A percentile compares a stretch with the other conserved stretches of the same genome.
Evolutionary conservation across 2,797 vertebrate species (phyloP).

Genomic region (Hemitrygon akajei): DNA sequence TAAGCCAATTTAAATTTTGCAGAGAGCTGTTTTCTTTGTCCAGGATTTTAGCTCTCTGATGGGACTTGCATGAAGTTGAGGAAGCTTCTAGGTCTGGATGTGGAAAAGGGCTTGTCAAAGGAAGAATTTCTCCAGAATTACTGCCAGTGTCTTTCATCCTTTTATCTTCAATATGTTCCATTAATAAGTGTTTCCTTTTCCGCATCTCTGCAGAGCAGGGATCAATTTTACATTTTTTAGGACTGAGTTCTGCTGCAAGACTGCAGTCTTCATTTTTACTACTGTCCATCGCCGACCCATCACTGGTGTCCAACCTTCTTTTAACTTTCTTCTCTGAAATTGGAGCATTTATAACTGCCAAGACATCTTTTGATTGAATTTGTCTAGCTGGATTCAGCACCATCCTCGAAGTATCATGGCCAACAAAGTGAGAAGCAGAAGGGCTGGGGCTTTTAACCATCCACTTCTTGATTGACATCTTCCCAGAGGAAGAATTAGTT

Average conservation of each 20-base stretch:
- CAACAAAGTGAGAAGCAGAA: not conserved
- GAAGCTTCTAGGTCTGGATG: slow-evolving; percentile 41
- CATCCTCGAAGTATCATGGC: slow-evolving; percentile 51
- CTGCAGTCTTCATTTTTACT: slow-evolving; percentile 47
- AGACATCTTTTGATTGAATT: slow-evolving; percentile 46
- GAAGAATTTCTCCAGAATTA: slow-evolving; percentile 43
- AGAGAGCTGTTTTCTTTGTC: slow-evolving; percentile 84
- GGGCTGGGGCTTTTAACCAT: slow-evolving; percentile 58
- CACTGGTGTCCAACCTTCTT: slow-evolving; percentile 75
- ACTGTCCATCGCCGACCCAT: slow-evolving; percentile 46
- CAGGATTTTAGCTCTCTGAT: slow-evolving; percentile 44
- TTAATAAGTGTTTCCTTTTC: slow-evolving; percentile 38
- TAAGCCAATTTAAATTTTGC: slow-evolving; percentile 72
- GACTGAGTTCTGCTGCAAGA: not conserved
- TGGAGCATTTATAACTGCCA: slow-evolving; percentile 42
- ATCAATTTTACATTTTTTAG: slow-evolving; percentile 49
- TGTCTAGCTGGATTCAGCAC: slow-evolving; percentile 65
- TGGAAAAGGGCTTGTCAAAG: slow-evolving; percentile 41
- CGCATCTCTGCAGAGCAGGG: slow-evolving; percentile 51
- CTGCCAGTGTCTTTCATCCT: not conserved
- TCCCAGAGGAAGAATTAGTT: slow-evolving; percentile 47
- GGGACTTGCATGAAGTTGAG: slow-evolving; percentile 42
- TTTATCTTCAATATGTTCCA: slow-evolving; percentile 44
- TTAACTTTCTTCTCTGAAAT: slow-evolving; percentile 69
- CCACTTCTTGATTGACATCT: slow-evolving; percentile 73